Conservation (phyloP, 2,797 vertebrate species). For the Sorex maritimensis region DNA sequence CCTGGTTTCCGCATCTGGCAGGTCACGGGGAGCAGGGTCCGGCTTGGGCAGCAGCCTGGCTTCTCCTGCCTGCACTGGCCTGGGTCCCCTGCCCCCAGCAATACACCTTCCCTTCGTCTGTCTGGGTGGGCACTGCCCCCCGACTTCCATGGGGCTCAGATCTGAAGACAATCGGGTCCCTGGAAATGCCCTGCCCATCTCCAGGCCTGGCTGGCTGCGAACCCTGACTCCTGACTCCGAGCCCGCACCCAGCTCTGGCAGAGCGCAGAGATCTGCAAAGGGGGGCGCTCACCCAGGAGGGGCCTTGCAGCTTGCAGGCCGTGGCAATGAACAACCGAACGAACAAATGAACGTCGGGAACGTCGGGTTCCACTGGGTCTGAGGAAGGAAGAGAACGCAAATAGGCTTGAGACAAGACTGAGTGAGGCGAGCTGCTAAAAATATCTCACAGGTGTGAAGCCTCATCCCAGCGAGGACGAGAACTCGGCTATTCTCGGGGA, state of each 20-base stretch:
- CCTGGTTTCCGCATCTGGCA: not conserved
- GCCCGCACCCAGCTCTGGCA: too few relatives aligned
- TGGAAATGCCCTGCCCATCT: conserved; percentile 18
- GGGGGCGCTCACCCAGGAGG: too few relatives aligned
- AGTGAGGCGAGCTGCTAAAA: conserved; percentile 47
- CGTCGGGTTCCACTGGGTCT: conserved; percentile 66
- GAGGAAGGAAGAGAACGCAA: conserved; percentile 48
- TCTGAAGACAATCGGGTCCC: not conserved
- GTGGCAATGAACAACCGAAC: too few relatives aligned
- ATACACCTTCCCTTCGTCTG: too few relatives aligned
- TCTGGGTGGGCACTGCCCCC: not conserved
- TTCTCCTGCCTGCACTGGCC: not conserved
- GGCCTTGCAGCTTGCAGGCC: too few relatives aligned
- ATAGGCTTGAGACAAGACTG: conserved; percentile 47
- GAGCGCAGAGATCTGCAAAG: too few relatives aligned
- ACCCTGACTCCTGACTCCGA: conserved; percentile 3
- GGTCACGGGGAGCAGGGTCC: too few relatives aligned
- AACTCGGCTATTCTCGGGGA: conserved; percentile 22
- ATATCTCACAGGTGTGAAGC: conserved; percentile 51
- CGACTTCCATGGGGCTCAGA: not conserved
- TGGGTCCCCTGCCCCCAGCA: too few relatives aligned
- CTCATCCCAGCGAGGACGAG: conserved; percentile 20
- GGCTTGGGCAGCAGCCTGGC: too few relatives aligned
- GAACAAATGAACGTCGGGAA: conserved; percentile 49
- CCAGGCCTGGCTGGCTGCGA: conserved; percentile 5